Conservation (phyloP, 2,113 vertebrate species). For the Tetraodon nigroviridis region DNA sequence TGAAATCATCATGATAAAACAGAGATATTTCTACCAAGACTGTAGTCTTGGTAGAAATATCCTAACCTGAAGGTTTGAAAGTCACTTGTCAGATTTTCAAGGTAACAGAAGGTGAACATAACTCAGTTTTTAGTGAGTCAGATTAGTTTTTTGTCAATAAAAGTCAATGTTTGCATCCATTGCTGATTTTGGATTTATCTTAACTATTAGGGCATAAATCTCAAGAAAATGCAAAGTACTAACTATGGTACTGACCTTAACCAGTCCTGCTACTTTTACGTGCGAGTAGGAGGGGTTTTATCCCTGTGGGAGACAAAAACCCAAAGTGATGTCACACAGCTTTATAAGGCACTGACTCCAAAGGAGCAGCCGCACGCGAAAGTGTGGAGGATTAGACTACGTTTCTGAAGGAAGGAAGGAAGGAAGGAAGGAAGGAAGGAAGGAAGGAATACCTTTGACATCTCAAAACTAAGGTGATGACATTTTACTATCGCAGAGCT, state of each 20-base stretch:
- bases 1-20: too few relatives aligned
- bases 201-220: too few relatives aligned
- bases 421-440: background rate
- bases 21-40: too few relatives aligned
- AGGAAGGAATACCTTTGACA: background rate
- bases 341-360: background rate
- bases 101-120: too few relatives aligned
- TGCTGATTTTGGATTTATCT: background rate
- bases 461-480: constrained; percentile 28
- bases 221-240: background rate
- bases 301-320: background rate
- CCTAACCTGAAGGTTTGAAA: too few relatives aligned
- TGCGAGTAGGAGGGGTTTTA: constrained; percentile 26
- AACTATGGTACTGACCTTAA: background rate
- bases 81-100: too few relatives aligned
- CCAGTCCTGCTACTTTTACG: constrained; percentile 57
- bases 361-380: background rate
- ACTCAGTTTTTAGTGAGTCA: too few relatives aligned
- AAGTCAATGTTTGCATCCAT: background rate
- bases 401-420: background rate
- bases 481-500: background rate
- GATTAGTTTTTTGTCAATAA: too few relatives aligned
- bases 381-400: background rate
- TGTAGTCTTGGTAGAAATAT: too few relatives aligned
- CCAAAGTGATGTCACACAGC: background rate